These are phyloP conservation scores for Nycticorax nycticorax DNA, from an alignment of 2,113 vertebrate genomes.

Conservation along the genomic window DNA sequence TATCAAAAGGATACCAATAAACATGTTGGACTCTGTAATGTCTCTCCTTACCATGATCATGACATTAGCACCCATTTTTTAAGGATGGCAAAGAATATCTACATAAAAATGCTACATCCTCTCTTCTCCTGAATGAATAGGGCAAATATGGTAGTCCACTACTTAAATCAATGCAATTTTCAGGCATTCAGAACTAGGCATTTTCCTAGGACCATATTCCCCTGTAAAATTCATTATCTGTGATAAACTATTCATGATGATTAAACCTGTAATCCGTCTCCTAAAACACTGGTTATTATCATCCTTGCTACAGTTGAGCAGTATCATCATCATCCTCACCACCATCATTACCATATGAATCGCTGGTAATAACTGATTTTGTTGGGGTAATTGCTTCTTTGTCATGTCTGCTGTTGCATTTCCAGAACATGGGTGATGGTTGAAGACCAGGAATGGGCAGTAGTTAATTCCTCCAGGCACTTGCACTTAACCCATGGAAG, in stretches of 20 bases:
- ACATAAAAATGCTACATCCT: neutral
- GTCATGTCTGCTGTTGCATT: constrained; percentile 47
- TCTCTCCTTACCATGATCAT: neutral
- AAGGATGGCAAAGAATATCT: neutral
- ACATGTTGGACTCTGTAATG: neutral
- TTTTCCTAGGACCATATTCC: constrained; percentile 27
- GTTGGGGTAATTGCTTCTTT: constrained; percentile 61
- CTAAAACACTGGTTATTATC: constrained; percentile 65
- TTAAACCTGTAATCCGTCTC: constrained; percentile 55
- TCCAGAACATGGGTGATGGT: neutral
- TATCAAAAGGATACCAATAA: neutral
- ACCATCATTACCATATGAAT: constrained; percentile 72
- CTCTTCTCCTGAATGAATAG: constrained; percentile 25
- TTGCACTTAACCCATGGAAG: neutral
- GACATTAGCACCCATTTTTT: neutral
- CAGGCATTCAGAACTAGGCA: constrained; percentile 56
- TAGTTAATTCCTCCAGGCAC: constrained; percentile 17
- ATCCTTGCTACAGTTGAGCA: constrained; percentile 30
- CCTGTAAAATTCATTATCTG: constrained; percentile 55
- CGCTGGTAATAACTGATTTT: constrained; percentile 66
- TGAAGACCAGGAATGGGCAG: constrained; percentile 40
- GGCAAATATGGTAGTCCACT: constrained; percentile 33
- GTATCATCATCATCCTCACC: constrained; percentile 61
- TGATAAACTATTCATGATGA: constrained; percentile 65
- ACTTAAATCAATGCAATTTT: constrained; percentile 66